Evolutionary conservation across 2,113 vertebrate species (phyloP).

Genomic region (Callospermophilus lateralis): DNA sequence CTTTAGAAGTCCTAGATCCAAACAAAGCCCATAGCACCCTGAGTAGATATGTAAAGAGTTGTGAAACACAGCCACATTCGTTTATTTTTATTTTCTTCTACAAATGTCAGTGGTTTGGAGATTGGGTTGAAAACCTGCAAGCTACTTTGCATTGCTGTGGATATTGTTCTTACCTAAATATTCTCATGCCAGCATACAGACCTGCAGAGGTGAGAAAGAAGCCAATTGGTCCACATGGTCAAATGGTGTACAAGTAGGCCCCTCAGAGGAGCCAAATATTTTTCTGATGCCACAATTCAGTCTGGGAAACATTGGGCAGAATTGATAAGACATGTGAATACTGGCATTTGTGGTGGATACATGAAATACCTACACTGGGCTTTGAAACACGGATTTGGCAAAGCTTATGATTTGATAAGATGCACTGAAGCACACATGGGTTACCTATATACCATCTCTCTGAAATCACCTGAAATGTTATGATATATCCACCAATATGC

Average conservation of each 20-base stretch:
- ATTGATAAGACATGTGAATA: neutral
- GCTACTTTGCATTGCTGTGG: slow-evolving; percentile 33
- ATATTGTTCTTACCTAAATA: neutral
- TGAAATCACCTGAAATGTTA: neutral
- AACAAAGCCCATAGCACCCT: neutral
- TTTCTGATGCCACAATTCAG: neutral
- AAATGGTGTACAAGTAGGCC: neutral
- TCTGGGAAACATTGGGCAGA: neutral
- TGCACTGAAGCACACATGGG: neutral
- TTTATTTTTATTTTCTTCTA: slow-evolving; percentile 32
- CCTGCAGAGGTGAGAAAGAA: neutral
- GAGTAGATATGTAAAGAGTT: neutral
- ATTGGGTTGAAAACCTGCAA: slow-evolving; percentile 10
- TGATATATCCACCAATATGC: neutral
- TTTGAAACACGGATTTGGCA: too few relatives aligned
- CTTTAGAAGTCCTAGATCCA: slow-evolving; percentile 24
- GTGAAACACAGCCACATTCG: neutral
- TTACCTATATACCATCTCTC: neutral
- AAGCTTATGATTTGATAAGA: neutral
- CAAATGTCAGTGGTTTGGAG: neutral
- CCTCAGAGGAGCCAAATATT: neutral
- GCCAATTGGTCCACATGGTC: neutral
- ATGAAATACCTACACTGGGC: neutral
- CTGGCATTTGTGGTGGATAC: too few relatives aligned
- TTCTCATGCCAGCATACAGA: neutral